phyloP scores from a whole-genome alignment of 2,113 vertebrate species.

The Sturnira hondurensis region DNA sequence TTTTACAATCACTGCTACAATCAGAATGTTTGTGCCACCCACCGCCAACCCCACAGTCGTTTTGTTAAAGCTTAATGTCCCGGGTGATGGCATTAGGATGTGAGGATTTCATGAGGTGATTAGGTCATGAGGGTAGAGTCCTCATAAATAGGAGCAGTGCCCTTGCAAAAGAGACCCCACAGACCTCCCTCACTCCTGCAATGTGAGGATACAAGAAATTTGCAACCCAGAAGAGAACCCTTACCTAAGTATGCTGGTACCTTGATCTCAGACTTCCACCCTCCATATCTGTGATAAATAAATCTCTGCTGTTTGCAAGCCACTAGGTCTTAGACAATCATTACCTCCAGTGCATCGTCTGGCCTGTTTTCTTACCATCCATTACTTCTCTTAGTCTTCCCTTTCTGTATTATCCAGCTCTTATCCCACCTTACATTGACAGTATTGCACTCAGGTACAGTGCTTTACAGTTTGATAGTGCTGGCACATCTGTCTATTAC shows the following conservation, averaged over 20 bases:
- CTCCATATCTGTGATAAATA: neutral
- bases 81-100: neutral
- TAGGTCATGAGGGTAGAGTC: neutral
- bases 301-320: neutral
- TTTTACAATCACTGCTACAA: neutral
- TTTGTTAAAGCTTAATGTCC: neutral
- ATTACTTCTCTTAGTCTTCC: neutral
- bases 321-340: neutral
- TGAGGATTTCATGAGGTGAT: neutral
- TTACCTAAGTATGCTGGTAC: neutral
- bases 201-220: neutral
- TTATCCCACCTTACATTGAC: neutral
- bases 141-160: neutral
- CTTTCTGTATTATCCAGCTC: neutral
- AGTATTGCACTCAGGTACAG: no score
- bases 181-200: neutral
- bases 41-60: neutral
- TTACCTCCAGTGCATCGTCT: neutral
- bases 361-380: neutral
- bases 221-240: neutral
- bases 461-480: neutral
- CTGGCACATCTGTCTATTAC: accelerated
- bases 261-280: neutral
- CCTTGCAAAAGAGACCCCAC: neutral
- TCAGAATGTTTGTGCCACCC: neutral